Conservation (phyloP, 2,113 vertebrate species). For the Leucopsar rothschildi region DNA sequence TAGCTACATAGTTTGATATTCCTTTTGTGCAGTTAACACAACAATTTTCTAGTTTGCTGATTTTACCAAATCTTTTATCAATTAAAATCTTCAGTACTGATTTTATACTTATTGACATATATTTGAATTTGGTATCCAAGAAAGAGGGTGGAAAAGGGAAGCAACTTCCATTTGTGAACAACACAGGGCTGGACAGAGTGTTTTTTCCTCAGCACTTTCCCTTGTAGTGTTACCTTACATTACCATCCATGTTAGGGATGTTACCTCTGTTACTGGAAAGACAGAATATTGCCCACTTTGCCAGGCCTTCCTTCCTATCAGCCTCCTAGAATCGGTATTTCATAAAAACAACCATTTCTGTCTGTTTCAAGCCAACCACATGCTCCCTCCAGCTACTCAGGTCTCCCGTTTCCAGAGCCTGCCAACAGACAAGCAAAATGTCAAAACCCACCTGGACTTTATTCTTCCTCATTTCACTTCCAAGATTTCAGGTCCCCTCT, state of each 20-base stretch:
- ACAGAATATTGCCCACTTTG: accelerated
- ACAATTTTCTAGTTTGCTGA: not conserved
- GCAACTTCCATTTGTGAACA: not conserved
- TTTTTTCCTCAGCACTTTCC: not conserved
- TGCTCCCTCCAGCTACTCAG: not conserved
- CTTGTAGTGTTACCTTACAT: not conserved
- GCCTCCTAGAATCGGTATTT: not conserved
- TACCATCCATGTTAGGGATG: not conserved
- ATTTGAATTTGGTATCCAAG: not conserved
- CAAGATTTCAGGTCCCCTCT: not conserved
- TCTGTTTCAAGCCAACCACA: not conserved
- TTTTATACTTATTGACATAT: not conserved
- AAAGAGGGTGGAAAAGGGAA: not conserved
- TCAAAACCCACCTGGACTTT: not conserved
- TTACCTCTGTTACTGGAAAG: not conserved
- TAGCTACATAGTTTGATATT: not conserved
- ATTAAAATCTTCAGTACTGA: not conserved
- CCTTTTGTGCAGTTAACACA: not conserved
- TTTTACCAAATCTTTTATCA: not conserved
- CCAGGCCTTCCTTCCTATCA: not conserved
- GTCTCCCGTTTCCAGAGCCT: not conserved
- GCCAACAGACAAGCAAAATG: not conserved
- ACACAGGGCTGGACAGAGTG: not conserved
- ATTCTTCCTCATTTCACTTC: not conserved
- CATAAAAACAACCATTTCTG: not conserved